Conservation (phyloP, 2,113 vertebrate genomes). For the Peucedramus taeniatus region DNA sequence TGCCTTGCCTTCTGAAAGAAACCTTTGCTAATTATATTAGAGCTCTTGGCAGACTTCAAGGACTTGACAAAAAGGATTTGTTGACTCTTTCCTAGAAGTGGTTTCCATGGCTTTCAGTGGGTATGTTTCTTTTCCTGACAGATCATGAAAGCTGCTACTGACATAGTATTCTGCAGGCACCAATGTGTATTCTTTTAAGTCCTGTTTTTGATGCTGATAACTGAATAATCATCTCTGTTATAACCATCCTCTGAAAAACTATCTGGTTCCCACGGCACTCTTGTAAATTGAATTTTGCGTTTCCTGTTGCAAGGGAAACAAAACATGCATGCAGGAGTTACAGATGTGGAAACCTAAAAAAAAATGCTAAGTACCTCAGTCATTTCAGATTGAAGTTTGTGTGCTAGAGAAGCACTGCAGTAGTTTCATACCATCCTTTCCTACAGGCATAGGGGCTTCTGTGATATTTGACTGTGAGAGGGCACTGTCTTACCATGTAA, state of each 20-base stretch:
- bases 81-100: conserved; percentile 15
- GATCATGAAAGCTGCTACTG: background rate
- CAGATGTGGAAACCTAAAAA: background rate
- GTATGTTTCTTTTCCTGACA: background rate
- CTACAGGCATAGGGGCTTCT: background rate
- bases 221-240: background rate
- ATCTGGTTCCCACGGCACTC: background rate
- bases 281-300: background rate
- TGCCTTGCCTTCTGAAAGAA: background rate
- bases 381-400: background rate
- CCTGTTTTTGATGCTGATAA: background rate
- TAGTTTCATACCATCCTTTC: background rate
- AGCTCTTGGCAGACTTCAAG: background rate
- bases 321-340: background rate
- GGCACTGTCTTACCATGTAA: background rate
- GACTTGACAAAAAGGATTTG: conserved; percentile 8
- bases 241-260: background rate
- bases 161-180: background rate
- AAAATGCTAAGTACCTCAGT: background rate
- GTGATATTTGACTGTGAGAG: background rate
- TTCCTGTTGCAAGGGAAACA: background rate
- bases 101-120: background rate
- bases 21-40: background rate
- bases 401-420: background rate
- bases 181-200: background rate